Conservation (phyloP, 2,888 invertebrate species). For the Aspidiotus rigidus region DNA sequence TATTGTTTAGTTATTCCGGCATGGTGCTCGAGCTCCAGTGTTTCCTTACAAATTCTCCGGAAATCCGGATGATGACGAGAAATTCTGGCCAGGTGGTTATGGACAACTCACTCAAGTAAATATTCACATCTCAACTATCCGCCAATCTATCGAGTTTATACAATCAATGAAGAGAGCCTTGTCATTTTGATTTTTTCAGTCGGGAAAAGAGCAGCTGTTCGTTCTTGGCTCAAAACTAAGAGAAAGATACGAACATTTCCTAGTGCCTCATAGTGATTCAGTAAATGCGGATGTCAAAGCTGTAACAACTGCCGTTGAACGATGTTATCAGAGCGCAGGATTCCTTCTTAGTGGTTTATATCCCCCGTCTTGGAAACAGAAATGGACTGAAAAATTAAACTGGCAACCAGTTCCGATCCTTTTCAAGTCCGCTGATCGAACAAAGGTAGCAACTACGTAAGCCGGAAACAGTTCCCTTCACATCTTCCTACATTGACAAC, state of each 20-base stretch:
- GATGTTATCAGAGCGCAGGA: constrained; percentile 36
- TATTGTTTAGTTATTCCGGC: not conserved
- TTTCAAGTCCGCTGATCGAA: constrained; percentile 47
- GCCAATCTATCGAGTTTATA: not conserved
- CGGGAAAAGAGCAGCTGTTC: constrained; percentile 66
- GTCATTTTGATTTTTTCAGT: constrained; percentile 43
- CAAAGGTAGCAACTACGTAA: not conserved
- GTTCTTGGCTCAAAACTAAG: constrained; percentile 66
- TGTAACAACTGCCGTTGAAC: constrained; percentile 35
- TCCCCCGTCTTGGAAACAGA: constrained; percentile 51
- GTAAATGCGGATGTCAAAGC: constrained; percentile 27
- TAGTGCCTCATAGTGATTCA: constrained; percentile 39
- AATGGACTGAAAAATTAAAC: constrained; percentile 52
- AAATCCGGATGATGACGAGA: not conserved
- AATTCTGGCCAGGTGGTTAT: not conserved
- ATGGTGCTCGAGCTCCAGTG: not conserved
- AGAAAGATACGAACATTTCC: constrained; percentile 56
- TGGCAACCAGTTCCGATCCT: constrained; percentile 78
- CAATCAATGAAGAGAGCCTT: not conserved
- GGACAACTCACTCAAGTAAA: not conserved
- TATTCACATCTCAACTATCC: not conserved
- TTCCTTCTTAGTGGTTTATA: constrained; percentile 50
- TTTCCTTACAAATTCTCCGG: not conserved
- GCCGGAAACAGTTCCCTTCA: no score
- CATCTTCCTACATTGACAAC: not conserved